Base-by-base conservation (phyloP, 2,797 vertebrate species). In the Austrolebias charrua region DNA sequence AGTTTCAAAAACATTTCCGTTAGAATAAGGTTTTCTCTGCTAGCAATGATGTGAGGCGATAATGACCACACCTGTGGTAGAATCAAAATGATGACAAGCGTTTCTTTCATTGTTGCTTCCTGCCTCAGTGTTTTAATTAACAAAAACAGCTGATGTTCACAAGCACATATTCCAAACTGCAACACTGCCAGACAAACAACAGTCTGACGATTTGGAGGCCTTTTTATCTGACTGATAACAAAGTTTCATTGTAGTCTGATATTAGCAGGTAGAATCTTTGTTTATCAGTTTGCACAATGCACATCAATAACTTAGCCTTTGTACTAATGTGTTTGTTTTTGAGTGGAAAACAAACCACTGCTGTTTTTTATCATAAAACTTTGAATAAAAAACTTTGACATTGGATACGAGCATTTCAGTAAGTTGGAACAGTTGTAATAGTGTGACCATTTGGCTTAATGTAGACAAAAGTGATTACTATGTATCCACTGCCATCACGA, bases 141-240 rank as follows among this genome's bases (percentile, higher is more conserved):
- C 46, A 55, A n/a, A 66, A 79, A 66, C 1, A 7, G 12, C 38
- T 53, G 5, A n/a, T 4, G 35, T 65, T 10, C 47, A 16, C 15
- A 42, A 11, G 19, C n/a, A 12, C 19, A 12, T 20, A 20, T 48
- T 46, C 10, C n/a, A 28, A 49, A 18, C 10, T n/a, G 7, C 13
- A 54, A 18, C 28, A 16, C 13, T 31, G 28, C 28, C 5, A 18
- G 28, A 44, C 9, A 57, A 5, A 15, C 6, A 53, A 19, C 18
- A 19, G 16, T 13, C n/a, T 13, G 33, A 10, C 18, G 5, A 9
- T 6, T 16, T 13, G 33, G 16, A 35, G 31, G 19, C 18, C 4
- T n/a, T 50, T 28, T 5, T 42, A 10, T 35, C 45, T 51, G 35
- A 13, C 14, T 6, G 9, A 31, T 15, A 15, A n/a, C n/a, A n/a